These are phyloP conservation scores for Archips xylosteana DNA, from an alignment of 2,888 invertebrate species.

Conservation along the genomic window DNA sequence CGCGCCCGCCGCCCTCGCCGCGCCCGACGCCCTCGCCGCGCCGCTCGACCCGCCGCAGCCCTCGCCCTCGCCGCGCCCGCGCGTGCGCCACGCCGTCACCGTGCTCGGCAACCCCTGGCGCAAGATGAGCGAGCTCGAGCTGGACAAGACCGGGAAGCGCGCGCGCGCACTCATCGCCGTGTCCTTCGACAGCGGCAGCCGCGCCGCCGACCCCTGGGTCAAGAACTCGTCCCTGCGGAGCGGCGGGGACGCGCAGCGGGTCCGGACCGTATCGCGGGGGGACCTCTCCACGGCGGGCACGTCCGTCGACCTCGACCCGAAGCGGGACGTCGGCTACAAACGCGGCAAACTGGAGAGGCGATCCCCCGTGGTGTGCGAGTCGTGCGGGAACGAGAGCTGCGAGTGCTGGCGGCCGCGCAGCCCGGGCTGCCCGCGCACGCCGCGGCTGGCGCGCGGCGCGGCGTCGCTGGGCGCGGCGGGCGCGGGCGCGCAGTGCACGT, in stretches of 20 bases:
- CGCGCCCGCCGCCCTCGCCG: slow-evolving; percentile 63
- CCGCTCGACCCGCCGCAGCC: slow-evolving; percentile 47
- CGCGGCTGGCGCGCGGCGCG: slow-evolving; percentile 37
- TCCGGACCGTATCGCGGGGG: slow-evolving; percentile 45
- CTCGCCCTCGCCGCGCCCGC: slow-evolving; percentile 42
- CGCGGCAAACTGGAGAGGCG: slow-evolving; percentile 64
- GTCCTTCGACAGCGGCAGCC: slow-evolving; percentile 45
- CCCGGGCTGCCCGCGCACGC: slow-evolving; percentile 46
- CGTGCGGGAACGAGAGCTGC: slow-evolving; percentile 64
- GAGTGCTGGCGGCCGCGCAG: slow-evolving; percentile 59
- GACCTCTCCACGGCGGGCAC: slow-evolving; percentile 44
- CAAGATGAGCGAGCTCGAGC: slow-evolving; percentile 69
- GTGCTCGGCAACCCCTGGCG: slow-evolving; percentile 68
- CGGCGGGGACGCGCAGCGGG: slow-evolving; percentile 3
- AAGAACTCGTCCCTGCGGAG: slow-evolving; percentile 45
- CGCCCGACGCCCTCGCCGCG: slow-evolving; percentile 59
- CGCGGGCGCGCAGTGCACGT: slow-evolving; percentile 55
- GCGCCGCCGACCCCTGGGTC: slow-evolving; percentile 59
- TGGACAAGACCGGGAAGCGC: slow-evolving; percentile 43
- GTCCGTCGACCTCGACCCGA: slow-evolving; percentile 40
- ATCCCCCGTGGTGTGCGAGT: slow-evolving; percentile 61
- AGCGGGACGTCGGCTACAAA: slow-evolving; percentile 50
- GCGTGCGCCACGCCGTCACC: slow-evolving; percentile 49
- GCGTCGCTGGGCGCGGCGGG: slow-evolving; percentile 44
- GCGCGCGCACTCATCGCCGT: slow-evolving; percentile 46